phyloP scores from a whole-genome alignment of 2,888 invertebrate species.

The Alentia gelatinosa region DNA sequence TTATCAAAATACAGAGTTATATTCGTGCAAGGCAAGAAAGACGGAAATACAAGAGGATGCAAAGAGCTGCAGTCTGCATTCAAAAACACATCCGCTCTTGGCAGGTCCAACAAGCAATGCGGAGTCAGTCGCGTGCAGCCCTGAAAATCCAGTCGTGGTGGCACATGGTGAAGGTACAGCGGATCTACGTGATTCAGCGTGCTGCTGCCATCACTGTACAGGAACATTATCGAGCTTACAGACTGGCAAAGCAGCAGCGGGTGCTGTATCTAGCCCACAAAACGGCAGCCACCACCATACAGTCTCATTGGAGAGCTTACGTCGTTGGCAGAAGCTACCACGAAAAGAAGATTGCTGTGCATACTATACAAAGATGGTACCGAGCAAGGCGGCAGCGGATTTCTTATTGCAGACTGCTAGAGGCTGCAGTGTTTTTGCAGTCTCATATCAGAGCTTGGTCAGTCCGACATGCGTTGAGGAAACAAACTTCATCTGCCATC shows the following conservation, averaged over 20 bases:
- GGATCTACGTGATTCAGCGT: background rate
- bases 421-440: background rate
- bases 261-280: conserved; percentile 48
- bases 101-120: background rate
- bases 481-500: background rate
- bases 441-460: background rate
- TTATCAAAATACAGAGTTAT: background rate
- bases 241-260: conserved; percentile 45
- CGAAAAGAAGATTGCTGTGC: background rate
- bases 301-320: conserved; percentile 53
- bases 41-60: background rate
- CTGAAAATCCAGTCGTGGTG: background rate
- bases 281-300: conserved; percentile 56
- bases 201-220: conserved; percentile 64
- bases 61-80: background rate
- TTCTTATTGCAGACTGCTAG: background rate
- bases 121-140: background rate
- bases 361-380: background rate
- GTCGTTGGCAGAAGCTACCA: background rate
- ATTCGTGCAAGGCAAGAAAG: background rate
- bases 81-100: background rate
- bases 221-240: conserved; percentile 58
- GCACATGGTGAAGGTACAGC: background rate
- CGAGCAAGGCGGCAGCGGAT: background rate
- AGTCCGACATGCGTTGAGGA: background rate